Evolutionary conservation across 1,140 invertebrate species (phyloP).

Genomic region (Aphaenogaster rudis): DNA sequence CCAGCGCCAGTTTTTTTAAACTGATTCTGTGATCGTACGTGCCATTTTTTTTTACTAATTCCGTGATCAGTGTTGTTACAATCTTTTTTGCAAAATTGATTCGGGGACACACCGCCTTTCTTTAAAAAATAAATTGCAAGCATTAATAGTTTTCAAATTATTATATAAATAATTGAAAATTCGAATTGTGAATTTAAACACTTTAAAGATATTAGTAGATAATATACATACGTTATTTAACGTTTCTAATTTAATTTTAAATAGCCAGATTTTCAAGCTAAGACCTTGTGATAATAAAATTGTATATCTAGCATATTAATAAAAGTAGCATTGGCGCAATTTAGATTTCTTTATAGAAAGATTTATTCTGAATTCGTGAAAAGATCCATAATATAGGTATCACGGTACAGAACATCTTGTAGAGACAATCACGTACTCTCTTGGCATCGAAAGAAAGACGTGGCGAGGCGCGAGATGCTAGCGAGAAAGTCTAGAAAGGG

Average conservation of each 20-base stretch:
- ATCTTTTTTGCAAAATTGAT: constrained; percentile 5
- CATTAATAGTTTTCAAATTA: neutral
- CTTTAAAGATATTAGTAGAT: neutral
- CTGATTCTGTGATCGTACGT: constrained; percentile 19
- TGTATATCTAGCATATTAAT: neutral
- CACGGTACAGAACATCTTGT: neutral
- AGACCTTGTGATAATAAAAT: neutral
- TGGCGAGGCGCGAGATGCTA: constrained; percentile 3
- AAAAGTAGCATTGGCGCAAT: neutral
- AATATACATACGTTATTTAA: neutral
- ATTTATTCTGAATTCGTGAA: neutral
- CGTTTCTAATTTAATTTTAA: neutral
- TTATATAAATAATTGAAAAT: neutral
- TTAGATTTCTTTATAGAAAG: neutral
- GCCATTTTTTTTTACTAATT: neutral
- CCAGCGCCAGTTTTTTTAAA: neutral
- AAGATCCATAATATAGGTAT: neutral
- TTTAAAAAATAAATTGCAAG: neutral
- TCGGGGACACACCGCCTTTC: neutral
- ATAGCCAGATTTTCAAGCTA: neutral
- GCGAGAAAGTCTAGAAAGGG: constrained; percentile 47
- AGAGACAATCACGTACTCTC: constrained; percentile 37
- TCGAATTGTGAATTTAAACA: neutral
- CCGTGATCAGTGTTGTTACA: neutral
- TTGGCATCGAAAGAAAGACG: neutral